phyloP scores from a whole-genome alignment of 1,140 invertebrate species.

The Ooceraea biroi region DNA sequence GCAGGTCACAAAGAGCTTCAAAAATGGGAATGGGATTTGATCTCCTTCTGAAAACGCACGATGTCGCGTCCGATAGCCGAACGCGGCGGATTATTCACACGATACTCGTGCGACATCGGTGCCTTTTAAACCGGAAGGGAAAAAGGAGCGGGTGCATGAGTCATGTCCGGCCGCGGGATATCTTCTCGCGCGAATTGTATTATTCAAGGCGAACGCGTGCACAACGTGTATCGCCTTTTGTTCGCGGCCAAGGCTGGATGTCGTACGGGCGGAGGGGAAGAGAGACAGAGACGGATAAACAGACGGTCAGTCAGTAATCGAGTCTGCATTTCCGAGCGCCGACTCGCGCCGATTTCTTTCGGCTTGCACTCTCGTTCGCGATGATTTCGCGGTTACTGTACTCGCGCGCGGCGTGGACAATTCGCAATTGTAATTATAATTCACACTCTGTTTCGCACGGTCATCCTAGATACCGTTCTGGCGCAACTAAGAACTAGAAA shows the following conservation, averaged over 20 bases:
- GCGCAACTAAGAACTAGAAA: slow-evolving; percentile 2
- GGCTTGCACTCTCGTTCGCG: background rate
- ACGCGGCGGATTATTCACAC: slow-evolving; percentile 3
- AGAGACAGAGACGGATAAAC: background rate
- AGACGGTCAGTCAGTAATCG: background rate
- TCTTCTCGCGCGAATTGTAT: slow-evolving; percentile 49
- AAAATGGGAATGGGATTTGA: background rate
- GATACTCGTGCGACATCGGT: slow-evolving; percentile 6
- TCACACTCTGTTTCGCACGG: slow-evolving; percentile 17
- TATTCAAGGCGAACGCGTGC: slow-evolving; percentile 48
- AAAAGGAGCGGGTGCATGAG: slow-evolving; percentile 25
- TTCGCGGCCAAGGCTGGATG: slow-evolving; percentile 46
- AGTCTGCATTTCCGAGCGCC: background rate
- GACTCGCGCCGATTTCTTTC: background rate
- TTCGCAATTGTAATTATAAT: slow-evolving; percentile 22
- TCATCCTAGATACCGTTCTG: background rate
- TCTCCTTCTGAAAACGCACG: background rate
- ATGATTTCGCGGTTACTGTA: background rate
- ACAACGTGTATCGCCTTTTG: slow-evolving; percentile 35
- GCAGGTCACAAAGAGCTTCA: background rate
- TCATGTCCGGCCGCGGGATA: slow-evolving; percentile 40
- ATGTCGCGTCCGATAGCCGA: background rate
- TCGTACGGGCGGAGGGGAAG: background rate
- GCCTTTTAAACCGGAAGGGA: slow-evolving; percentile 22
- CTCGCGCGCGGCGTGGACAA: background rate